Evolutionary conservation across 2,113 vertebrate genomes (phyloP).

Genomic region (Petaurus breviceps): DNA sequence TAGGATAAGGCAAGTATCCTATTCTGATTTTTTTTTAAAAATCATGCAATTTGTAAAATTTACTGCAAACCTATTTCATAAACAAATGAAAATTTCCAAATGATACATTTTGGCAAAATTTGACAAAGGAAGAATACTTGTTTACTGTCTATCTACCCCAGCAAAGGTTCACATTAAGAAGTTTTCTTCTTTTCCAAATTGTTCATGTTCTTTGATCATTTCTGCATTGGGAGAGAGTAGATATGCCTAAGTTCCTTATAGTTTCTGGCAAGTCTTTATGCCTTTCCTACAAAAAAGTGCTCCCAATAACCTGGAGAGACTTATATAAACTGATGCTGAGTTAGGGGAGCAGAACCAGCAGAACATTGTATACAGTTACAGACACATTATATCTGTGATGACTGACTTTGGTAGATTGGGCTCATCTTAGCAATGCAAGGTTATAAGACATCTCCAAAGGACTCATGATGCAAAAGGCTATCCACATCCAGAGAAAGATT

Average conservation of each 20-base stretch:
- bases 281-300: not conserved
- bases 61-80: not conserved
- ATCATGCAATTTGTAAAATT: not conserved
- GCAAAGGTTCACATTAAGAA: not conserved
- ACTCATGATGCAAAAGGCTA: too few species aligned
- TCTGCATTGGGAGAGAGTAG: not conserved
- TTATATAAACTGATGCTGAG: too few species aligned
- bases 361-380: too few species aligned
- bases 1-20: not conserved
- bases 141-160: not conserved
- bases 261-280: not conserved
- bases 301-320: not conserved
- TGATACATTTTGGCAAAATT: not conserved
- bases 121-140: not conserved
- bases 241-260: not conserved
- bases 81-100: not conserved
- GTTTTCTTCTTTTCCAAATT: not conserved
- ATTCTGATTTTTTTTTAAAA: not conserved
- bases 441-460: too few species aligned
- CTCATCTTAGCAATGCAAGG: too few species aligned
- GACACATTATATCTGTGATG: too few species aligned
- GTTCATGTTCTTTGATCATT: not conserved
- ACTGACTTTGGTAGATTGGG: too few species aligned
- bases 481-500: too few species aligned
- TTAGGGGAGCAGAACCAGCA: too few species aligned